These are phyloP conservation scores for Nemurella pictetii DNA, from an alignment of 2,888 invertebrate genomes.

Conservation along the genomic window DNA sequence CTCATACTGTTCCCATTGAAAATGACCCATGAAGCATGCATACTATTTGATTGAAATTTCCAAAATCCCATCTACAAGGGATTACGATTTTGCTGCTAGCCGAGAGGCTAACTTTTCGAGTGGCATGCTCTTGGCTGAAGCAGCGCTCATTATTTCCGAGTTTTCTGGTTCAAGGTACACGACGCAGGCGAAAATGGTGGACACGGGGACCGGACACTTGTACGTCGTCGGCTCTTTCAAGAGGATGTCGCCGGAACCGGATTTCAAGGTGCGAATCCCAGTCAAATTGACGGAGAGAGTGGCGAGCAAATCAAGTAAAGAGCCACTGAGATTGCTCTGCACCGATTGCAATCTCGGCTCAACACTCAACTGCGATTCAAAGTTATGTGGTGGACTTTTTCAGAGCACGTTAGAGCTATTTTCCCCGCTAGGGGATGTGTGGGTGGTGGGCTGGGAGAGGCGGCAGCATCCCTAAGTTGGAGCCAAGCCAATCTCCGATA, in stretches of 20 bases:
- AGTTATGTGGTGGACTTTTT: neutral
- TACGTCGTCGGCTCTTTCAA: conserved; percentile 81
- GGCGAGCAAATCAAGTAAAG: neutral
- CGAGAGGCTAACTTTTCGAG: neutral
- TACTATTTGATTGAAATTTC: neutral
- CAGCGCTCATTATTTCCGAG: neutral
- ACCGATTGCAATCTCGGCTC: neutral
- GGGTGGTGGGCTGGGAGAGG: neutral
- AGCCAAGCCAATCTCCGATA: conserved; percentile 16
- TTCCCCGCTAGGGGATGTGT: neutral
- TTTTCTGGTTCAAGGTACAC: conserved; percentile 60
- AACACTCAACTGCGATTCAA: neutral
- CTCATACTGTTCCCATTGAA: neutral
- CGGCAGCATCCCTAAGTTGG: neutral
- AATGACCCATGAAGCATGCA: neutral
- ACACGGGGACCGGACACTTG: conserved; percentile 76
- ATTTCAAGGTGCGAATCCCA: conserved; percentile 66
- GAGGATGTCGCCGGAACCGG: conserved; percentile 68
- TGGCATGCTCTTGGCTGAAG: neutral
- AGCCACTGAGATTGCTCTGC: neutral
- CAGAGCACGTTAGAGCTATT: neutral
- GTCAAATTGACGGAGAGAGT: neutral
- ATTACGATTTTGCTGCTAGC: neutral
- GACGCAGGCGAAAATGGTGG: conserved; percentile 78
- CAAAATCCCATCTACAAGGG: neutral